These are phyloP conservation scores for Adelognathus sp. DNA, from an alignment of 2,888 invertebrate genomes.

Conservation along the genomic window DNA sequence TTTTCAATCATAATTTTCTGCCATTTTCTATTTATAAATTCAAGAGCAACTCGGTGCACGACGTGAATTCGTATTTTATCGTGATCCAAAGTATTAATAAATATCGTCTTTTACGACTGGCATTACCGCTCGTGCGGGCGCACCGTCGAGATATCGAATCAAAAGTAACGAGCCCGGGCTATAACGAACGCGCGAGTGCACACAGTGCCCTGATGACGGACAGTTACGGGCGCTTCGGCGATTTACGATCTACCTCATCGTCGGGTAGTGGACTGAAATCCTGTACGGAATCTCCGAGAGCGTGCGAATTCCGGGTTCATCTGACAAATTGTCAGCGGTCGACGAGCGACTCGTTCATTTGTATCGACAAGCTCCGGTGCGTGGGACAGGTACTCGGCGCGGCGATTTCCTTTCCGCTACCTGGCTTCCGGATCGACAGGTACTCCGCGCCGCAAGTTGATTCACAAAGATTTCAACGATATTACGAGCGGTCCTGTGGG, in stretches of 20 bases:
- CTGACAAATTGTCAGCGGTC: conserved; percentile 63
- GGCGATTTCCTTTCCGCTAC: not conserved
- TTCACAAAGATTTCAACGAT: conserved; percentile 55
- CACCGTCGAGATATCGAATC: conserved; percentile 13
- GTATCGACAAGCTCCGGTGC: not conserved
- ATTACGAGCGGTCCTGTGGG: conserved; percentile 42
- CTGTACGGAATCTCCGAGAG: conserved; percentile 17
- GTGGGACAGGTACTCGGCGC: not conserved
- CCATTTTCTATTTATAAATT: not conserved
- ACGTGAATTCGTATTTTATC: not conserved
- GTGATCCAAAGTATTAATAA: not conserved
- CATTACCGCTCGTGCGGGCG: not conserved
- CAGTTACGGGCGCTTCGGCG: conserved; percentile 54
- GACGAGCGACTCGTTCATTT: conserved; percentile 52
- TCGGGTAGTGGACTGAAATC: conserved; percentile 27
- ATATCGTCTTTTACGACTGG: not conserved
- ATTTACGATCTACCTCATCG: conserved; percentile 45
- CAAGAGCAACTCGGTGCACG: not conserved
- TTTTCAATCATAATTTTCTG: not conserved
- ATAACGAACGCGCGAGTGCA: conserved; percentile 21
- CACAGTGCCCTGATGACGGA: conserved; percentile 47
- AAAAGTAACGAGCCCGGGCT: conserved; percentile 31
- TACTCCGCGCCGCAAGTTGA: conserved; percentile 23
- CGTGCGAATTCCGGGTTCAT: conserved; percentile 48
- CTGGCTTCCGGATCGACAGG: not conserved